These are phyloP conservation scores for Escarpia spicata DNA, from an alignment of 2,888 invertebrate species.

Conservation along the genomic window DNA sequence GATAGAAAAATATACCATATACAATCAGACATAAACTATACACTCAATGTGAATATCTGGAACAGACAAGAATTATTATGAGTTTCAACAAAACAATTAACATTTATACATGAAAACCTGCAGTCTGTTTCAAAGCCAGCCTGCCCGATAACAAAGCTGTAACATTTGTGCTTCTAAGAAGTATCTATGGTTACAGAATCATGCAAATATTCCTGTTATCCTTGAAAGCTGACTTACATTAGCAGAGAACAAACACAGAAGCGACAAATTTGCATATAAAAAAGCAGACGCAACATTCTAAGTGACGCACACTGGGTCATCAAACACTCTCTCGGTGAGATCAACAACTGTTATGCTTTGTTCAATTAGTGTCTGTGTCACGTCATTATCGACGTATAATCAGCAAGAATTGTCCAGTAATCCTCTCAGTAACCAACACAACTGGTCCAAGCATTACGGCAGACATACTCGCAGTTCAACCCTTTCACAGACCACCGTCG, in stretches of 20 bases:
- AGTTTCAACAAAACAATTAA: too few relatives aligned
- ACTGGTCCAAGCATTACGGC: background rate
- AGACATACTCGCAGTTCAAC: background rate
- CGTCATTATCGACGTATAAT: background rate
- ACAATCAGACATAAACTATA: too few relatives aligned
- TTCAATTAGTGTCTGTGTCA: background rate
- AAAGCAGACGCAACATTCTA: background rate
- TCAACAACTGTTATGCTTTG: background rate
- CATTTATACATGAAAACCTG: too few relatives aligned
- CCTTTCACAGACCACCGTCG: background rate
- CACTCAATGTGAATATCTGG: too few relatives aligned
- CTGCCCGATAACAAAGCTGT: background rate
- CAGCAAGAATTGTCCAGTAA: background rate
- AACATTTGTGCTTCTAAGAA: background rate
- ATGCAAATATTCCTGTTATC: background rate
- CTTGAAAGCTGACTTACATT: background rate
- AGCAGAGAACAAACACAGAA: background rate
- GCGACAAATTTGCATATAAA: background rate
- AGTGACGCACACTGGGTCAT: background rate
- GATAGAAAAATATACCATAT: too few relatives aligned
- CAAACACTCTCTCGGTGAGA: background rate
- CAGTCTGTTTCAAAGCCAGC: background rate
- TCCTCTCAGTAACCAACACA: background rate
- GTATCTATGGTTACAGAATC: background rate
- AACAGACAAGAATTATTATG: too few relatives aligned